These are phyloP conservation scores for Orthosia gothica DNA, from an alignment of 2,888 invertebrate species.

Conservation along the genomic window DNA sequence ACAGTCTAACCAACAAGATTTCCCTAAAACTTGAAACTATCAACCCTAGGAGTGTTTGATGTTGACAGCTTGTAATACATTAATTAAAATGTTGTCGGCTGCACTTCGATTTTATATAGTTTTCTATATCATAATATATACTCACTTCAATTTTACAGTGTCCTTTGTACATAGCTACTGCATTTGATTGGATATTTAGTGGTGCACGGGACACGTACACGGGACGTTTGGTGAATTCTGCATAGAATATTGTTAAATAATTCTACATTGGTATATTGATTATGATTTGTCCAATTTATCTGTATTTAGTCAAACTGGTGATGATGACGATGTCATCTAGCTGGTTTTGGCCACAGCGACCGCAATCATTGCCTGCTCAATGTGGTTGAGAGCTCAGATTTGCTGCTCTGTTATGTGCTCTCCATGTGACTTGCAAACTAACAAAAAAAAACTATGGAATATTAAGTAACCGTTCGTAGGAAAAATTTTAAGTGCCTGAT, in stretches of 20 bases:
- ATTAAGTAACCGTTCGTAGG: too few relatives aligned
- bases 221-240: not conserved
- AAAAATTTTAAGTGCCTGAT: too few relatives aligned
- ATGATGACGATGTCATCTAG: too few relatives aligned
- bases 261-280: not conserved
- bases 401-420: too few relatives aligned
- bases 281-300: not conserved
- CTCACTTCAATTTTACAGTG: constrained; percentile 25
- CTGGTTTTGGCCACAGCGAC: too few relatives aligned
- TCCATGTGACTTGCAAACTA: too few relatives aligned
- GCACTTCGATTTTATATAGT: constrained; percentile 59
- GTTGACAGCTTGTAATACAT: constrained; percentile 68
- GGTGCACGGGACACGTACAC: not conserved
- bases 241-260: not conserved
- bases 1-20: not conserved
- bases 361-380: too few relatives aligned
- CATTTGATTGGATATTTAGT: constrained; percentile 30
- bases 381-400: too few relatives aligned
- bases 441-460: too few relatives aligned
- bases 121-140: constrained; percentile 36
- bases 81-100: constrained; percentile 69
- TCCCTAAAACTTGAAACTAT: not conserved
- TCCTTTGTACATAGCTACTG: constrained; percentile 23
- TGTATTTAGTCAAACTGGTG: too few relatives aligned
- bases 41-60: constrained; percentile 63